phyloP scores from a whole-genome alignment of 2,113 vertebrate genomes.

The Struthio camelus region DNA sequence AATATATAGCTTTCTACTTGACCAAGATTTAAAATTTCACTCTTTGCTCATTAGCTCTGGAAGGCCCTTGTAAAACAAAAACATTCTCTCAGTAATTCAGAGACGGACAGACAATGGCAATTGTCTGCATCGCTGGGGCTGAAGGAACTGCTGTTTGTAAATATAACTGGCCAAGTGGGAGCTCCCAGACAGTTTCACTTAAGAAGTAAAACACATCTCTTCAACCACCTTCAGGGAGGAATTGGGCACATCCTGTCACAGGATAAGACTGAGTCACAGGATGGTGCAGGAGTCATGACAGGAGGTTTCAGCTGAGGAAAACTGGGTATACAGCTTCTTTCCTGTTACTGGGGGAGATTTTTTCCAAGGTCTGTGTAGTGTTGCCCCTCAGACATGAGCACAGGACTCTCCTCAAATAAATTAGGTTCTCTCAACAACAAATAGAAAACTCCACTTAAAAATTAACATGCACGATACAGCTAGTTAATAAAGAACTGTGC shows the following conservation, averaged over 20 bases:
- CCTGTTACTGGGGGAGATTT: background rate
- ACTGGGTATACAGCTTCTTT: background rate
- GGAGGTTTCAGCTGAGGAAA: background rate
- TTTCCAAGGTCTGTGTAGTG: background rate
- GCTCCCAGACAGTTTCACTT: background rate
- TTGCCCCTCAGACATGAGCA: background rate
- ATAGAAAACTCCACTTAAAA: background rate
- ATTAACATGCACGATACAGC: background rate
- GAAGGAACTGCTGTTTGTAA: background rate
- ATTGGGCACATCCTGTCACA: fast-evolving
- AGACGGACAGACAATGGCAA: background rate
- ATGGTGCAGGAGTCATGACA: background rate
- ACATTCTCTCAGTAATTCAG: background rate
- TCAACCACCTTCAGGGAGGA: background rate
- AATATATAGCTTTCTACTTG: background rate
- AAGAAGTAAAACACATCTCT: background rate
- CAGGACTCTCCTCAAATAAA: background rate
- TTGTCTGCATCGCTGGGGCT: background rate
- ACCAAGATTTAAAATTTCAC: background rate
- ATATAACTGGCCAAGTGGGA: background rate
- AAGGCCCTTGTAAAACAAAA: background rate
- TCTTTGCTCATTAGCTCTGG: background rate
- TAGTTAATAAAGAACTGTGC: background rate
- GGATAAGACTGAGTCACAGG: background rate
- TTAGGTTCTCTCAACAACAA: background rate